Conservation (phyloP, 2,888 invertebrate species). For the Barypeithes pellucidus region DNA sequence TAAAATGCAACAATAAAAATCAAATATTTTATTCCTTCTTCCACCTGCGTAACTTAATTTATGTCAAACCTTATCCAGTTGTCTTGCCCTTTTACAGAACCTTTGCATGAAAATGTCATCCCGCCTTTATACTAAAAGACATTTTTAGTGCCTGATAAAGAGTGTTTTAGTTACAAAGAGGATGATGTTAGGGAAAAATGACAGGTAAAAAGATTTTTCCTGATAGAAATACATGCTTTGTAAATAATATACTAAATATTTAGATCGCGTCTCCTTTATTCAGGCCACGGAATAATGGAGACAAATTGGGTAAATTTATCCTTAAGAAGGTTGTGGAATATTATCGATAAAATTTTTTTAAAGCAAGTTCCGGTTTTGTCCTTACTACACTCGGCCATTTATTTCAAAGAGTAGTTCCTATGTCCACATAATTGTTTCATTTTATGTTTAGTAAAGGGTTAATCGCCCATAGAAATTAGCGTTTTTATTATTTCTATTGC, state of each 20-base stretch:
- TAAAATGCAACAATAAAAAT: too few relatives aligned
- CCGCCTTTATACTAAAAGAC: constrained; percentile 10
- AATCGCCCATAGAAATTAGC: too few relatives aligned
- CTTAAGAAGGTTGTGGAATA: too few relatives aligned
- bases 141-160: constrained; percentile 19
- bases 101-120: constrained; percentile 16
- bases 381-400: too few relatives aligned
- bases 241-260: constrained; percentile 13
- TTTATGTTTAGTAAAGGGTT: too few relatives aligned
- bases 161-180: constrained; percentile 17
- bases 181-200: constrained; percentile 2
- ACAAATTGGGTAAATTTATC: neutral
- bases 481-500: too few relatives aligned
- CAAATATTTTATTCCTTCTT: too few relatives aligned
- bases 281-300: neutral
- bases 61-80: constrained; percentile 14
- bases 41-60: neutral
- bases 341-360: too few relatives aligned
- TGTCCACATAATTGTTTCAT: too few relatives aligned
- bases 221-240: constrained; percentile 2
- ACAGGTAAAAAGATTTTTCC: constrained; percentile 18
- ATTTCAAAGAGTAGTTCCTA: too few relatives aligned
- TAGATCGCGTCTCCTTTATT: neutral
- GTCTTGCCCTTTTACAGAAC: constrained; percentile 2
- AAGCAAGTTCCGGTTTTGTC: too few relatives aligned